A percentile compares a stretch with the other conserved stretches of the same genome.
Conservation (phyloP, 2,888 invertebrate species). For the Syrista parreyssii region DNA sequence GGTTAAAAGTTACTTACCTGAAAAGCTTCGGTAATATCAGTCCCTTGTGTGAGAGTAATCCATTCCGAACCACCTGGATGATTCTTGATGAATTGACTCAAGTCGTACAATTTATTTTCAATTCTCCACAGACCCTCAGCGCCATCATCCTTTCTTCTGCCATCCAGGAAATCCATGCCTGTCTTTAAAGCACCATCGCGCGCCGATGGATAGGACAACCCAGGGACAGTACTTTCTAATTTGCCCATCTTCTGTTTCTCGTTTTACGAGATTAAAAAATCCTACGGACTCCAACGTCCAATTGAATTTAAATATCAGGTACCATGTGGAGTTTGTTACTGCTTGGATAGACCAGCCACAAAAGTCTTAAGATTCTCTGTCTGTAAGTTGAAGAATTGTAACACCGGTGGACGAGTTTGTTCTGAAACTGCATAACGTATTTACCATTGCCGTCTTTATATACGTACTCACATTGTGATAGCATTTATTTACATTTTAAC, state of each 20-base stretch:
- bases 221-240: slow-evolving; percentile 68
- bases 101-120: slow-evolving; percentile 83
- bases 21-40: slow-evolving; percentile 85
- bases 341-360: neutral
- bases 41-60: slow-evolving; percentile 78
- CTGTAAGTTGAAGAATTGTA: neutral
- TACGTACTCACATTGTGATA: neutral
- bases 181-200: slow-evolving; percentile 67
- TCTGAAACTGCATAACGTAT: neutral
- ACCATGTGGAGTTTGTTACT: neutral
- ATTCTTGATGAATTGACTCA: slow-evolving; percentile 78
- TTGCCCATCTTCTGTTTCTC: slow-evolving; percentile 21
- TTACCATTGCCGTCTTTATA: neutral
- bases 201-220: slow-evolving; percentile 64
- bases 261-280: too few species aligned
- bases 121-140: slow-evolving; percentile 85
- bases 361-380: neutral
- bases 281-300: neutral
- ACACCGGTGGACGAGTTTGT: neutral
- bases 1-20: slow-evolving; percentile 63
- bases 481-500: neutral
- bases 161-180: slow-evolving; percentile 72
- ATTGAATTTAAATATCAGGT: neutral
- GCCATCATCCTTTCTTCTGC: slow-evolving; percentile 76
- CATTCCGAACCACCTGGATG: slow-evolving; percentile 91